A percentile compares a stretch with the other conserved stretches of the same genome.
These are phyloP conservation scores for Scophthalmus maximus DNA, from an alignment of 2,113 vertebrate species.

Conservation along the genomic window DNA sequence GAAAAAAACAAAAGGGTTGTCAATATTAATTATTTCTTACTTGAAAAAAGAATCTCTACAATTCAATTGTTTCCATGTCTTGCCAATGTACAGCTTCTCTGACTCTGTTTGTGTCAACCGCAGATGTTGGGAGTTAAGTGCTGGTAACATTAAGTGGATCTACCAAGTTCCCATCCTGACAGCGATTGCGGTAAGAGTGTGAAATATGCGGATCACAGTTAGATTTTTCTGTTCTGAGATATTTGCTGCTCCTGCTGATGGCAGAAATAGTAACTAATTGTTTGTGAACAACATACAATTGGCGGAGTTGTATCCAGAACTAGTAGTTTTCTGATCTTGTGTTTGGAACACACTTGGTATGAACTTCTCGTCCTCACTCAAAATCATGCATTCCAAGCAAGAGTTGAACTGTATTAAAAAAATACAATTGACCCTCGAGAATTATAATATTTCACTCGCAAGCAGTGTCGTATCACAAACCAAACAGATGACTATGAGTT, in stretches of 20 bases:
- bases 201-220: too few relatives aligned
- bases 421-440: too few relatives aligned
- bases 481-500: too few relatives aligned
- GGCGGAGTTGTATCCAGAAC: not conserved
- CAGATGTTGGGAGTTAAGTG: conserved; percentile 91
- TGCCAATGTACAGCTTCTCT: too few relatives aligned
- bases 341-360: not conserved
- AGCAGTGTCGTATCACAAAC: too few relatives aligned
- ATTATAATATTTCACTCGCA: too few relatives aligned
- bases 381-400: not conserved
- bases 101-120: not conserved
- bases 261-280: not conserved
- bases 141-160: conserved; percentile 90
- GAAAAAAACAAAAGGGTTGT: too few relatives aligned
- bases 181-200: conserved; percentile 87
- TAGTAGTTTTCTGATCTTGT: not conserved
- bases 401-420: not conserved
- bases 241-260: not conserved
- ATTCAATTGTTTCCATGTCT: too few relatives aligned
- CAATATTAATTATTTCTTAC: too few relatives aligned
- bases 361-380: not conserved
- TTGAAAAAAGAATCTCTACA: too few relatives aligned
- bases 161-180: conserved; percentile 90
- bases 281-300: not conserved
- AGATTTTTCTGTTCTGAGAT: too few relatives aligned